A percentile compares a stretch with the other conserved stretches of the same genome.
Conservation (phyloP, 1,140 invertebrate species). For the Orussus abietinus region DNA sequence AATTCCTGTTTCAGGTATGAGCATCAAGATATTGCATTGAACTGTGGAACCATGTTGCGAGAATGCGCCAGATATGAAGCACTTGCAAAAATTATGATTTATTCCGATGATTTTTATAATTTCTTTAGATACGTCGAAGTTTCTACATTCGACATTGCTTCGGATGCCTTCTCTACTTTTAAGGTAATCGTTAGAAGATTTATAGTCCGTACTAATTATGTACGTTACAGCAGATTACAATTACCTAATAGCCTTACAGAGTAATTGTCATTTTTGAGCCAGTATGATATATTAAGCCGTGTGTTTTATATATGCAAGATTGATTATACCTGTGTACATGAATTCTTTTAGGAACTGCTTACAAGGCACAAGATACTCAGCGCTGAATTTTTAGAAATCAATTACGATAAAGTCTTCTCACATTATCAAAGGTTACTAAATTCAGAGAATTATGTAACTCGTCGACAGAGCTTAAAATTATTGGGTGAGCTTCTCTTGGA, state of each 20-base stretch:
- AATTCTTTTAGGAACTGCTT: conserved; percentile 85
- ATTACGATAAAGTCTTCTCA: conserved; percentile 98
- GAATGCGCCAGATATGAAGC: conserved; percentile 98
- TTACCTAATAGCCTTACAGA: no score
- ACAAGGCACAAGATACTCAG: conserved; percentile 98
- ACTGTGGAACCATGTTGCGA: conserved; percentile 97
- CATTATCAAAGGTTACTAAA: conserved; percentile 96
- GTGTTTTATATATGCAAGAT: no score
- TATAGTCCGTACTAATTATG: no score
- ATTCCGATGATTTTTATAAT: conserved; percentile 98
- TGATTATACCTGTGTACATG: no score
- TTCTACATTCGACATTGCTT: conserved; percentile 99
- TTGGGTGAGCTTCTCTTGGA: conserved; percentile 96
- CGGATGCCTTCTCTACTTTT: conserved; percentile 99
- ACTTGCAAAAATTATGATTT: conserved; percentile 95
- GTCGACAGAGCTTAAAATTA: conserved; percentile 95
- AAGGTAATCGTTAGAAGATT: no score
- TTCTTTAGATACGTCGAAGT: conserved; percentile 99
- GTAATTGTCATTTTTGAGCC: no score
- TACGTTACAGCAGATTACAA: no score
- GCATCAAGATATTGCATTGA: conserved; percentile 97
- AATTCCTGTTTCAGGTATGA: conserved; percentile 75
- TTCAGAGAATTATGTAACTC: conserved; percentile 98
- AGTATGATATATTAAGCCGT: no score
- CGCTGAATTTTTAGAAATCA: conserved; percentile 96